These are phyloP conservation scores for Yponomeuta sedellus DNA, from an alignment of 2,888 invertebrate genomes.

Conservation along the genomic window DNA sequence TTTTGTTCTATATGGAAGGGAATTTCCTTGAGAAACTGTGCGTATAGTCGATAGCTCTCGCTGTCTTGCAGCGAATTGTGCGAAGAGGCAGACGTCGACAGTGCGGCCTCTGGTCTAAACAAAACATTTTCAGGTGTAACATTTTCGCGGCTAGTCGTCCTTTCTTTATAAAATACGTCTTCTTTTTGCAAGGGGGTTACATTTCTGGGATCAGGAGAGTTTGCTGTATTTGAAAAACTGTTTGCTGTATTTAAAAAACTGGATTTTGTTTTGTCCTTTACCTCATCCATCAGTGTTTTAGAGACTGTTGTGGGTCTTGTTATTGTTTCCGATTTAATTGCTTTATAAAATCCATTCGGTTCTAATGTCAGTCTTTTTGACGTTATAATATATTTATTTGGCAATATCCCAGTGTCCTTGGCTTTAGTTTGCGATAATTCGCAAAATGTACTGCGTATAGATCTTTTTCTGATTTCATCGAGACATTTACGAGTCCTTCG, in stretches of 20 bases:
- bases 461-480: constrained; percentile 53
- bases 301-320: constrained; percentile 34
- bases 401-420: neutral
- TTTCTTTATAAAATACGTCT: neutral
- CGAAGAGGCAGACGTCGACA: neutral
- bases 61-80: too few relatives aligned
- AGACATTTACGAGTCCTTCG: constrained; percentile 53
- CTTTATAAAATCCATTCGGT: constrained; percentile 46
- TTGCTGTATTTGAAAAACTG: neutral
- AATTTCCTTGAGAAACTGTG: constrained; percentile 3
- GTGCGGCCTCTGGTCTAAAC: constrained; percentile 12
- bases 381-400: constrained; percentile 36
- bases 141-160: neutral
- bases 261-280: neutral
- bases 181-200: neutral
- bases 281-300: neutral
- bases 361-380: constrained; percentile 47
- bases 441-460: constrained; percentile 26
- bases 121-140: constrained; percentile 6
- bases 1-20: neutral
- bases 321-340: constrained; percentile 55
- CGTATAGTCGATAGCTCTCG: neutral
- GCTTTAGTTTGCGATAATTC: constrained; percentile 6
- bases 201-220: neutral
- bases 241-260: neutral